Evolutionary conservation across 2,113 vertebrate species (phyloP).

Genomic region (Pseudonaja textilis): DNA sequence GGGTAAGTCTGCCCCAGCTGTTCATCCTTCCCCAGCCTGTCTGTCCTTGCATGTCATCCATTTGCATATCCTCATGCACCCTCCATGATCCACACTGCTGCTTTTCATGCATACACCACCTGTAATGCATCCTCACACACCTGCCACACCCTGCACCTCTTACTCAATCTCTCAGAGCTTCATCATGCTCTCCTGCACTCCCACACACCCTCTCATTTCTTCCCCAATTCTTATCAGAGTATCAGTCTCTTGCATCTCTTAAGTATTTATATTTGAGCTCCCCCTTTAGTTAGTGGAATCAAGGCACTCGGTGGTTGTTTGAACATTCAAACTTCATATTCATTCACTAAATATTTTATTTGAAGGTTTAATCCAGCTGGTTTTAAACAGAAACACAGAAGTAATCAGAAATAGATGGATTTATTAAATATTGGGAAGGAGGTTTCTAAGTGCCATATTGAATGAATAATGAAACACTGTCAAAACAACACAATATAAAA

Average conservation of each 20-base stretch:
- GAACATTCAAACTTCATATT: neutral
- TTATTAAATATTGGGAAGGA: neutral
- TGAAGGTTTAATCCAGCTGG: neutral
- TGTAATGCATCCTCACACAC: neutral
- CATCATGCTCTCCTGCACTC: neutral
- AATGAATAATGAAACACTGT: neutral
- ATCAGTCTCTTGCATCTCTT: neutral
- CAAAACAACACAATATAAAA: neutral
- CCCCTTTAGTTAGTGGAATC: neutral
- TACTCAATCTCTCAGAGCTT: neutral
- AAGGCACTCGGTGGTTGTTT: neutral
- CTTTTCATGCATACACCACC: neutral
- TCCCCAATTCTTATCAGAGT: neutral
- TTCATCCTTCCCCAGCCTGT: neutral
- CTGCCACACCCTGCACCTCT: neutral
- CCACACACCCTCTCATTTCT: neutral
- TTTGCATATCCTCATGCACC: neutral
- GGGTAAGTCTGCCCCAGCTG: neutral
- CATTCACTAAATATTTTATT: neutral
- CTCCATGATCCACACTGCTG: neutral
- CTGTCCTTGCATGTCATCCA: neutral
- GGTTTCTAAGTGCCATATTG: neutral
- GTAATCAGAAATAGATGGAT: neutral
- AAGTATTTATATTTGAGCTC: neutral
- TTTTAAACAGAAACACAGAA: neutral